Evolutionary conservation across 2,113 vertebrate species (phyloP), one percentile per base, ranked within the genome.

Genomic region (Sylvietta virens): DNA sequence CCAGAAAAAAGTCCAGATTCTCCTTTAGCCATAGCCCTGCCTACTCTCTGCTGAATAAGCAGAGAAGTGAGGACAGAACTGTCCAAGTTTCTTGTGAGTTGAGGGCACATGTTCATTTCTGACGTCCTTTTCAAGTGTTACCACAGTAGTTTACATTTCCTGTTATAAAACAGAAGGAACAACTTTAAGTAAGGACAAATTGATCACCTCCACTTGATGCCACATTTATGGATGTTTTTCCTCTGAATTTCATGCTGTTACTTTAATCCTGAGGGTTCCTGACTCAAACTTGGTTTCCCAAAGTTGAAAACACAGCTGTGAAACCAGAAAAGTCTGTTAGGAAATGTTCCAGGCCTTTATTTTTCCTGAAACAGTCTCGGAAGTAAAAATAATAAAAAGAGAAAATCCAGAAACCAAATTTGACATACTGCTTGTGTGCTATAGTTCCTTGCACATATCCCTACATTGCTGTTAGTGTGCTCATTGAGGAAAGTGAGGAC

Each of bases 61-160:
- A 58, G 47, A 65, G 23, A 81, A 61, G 50, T 30, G 31, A 88
- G 45, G 62, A 58, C 22, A 37, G 54, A 53, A 86, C 26, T 40
- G 14, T 31, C 39, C 62, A 61, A 61, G 28, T 28, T 58, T 40
- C 26, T 7, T n/a, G 13, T 14, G 40, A 64, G 61, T 26, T 72
- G 45, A 39, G 65, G 47, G 6, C 0, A 0, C 15, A 7, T 5
- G 7, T 23, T 47, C 8, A 35, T 84, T 84, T 27, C 42, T 72
- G 51, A 76, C 16, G 57, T 5, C 24, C 3, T 1, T 89, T 1
- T 69, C 45, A 86, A 65, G 9, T 57, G 56, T 48, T 42, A 56
- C 30, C 9, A 0, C 2, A 6, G 11, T 21, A 69, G 10, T 15
- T 76, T 35, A 37, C 11, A 10, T 64, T 67, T 72, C 50, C 37